Evolutionary conservation across 1,140 invertebrate species (phyloP).

Genomic region (Dufourea novaeangliae): DNA sequence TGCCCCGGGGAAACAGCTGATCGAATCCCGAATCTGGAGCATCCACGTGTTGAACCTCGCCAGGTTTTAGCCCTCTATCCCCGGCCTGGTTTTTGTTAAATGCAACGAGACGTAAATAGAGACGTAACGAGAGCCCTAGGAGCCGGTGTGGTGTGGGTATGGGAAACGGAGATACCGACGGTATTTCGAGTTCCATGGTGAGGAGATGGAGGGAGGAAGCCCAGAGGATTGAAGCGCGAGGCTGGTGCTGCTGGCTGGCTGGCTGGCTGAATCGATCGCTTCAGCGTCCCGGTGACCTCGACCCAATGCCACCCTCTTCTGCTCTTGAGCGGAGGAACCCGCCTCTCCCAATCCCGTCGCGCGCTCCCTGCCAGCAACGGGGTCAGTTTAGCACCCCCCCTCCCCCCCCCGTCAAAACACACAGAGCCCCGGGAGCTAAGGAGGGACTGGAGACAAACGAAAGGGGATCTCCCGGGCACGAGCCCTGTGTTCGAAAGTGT

Average conservation of each 20-base stretch:
- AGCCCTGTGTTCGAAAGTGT: not conserved
- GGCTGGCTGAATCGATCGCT: constrained; percentile 78
- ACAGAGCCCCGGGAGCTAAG: constrained; percentile 42
- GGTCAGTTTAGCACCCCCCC: constrained; percentile 74
- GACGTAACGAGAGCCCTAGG: constrained; percentile 7
- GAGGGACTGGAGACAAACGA: not conserved
- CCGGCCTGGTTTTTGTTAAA: constrained; percentile 11
- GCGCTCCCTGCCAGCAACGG: constrained; percentile 52
- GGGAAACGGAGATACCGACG: constrained; percentile 6
- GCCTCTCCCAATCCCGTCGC: constrained; percentile 43
- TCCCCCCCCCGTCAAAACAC: constrained; percentile 75
- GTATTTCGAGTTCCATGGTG: constrained; percentile 14
- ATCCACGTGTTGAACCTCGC: constrained; percentile 38
- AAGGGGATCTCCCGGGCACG: not conserved
- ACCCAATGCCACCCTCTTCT: constrained; percentile 77
- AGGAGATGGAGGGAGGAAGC: constrained; percentile 48
- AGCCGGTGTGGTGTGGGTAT: no score
- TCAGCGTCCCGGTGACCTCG: constrained; percentile 79
- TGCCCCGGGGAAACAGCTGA: constrained; percentile 47
- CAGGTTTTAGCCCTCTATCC: not conserved
- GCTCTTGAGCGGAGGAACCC: constrained; percentile 33
- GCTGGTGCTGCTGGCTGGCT: constrained; percentile 55
- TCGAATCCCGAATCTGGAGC: constrained; percentile 30
- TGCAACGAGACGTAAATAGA: constrained; percentile 35
- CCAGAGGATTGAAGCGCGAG: constrained; percentile 32